phyloP scores from a whole-genome alignment of 1,140 invertebrate species.

The Neodiprion virginianus region DNA sequence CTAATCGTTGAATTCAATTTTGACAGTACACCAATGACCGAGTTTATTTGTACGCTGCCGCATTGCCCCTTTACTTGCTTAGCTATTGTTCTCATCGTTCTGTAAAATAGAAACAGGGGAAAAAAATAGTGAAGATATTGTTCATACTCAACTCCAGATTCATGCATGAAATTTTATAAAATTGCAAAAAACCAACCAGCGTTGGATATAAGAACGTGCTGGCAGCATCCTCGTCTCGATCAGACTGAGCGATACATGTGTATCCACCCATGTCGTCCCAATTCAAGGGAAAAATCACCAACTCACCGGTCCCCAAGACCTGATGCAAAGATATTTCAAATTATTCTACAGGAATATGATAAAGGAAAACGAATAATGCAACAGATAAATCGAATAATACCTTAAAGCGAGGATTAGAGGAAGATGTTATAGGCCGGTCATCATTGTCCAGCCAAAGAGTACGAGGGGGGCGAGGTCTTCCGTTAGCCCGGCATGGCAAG shows the following conservation, averaged over 20 bases:
- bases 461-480: slow-evolving; percentile 66
- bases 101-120: neutral
- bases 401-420: slow-evolving; percentile 59
- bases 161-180: neutral
- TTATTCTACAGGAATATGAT: neutral
- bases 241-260: slow-evolving; percentile 76
- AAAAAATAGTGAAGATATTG: neutral
- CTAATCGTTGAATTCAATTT: neutral
- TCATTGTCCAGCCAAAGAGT: slow-evolving; percentile 72
- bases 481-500: slow-evolving; percentile 74
- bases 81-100: neutral
- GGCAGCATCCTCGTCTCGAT: slow-evolving; percentile 67
- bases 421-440: slow-evolving; percentile 59
- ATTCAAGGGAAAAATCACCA: slow-evolving; percentile 71
- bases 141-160: neutral
- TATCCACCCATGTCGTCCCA: slow-evolving; percentile 85
- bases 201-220: slow-evolving; percentile 82
- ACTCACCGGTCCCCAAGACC: slow-evolving; percentile 74
- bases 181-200: slow-evolving; percentile 57
- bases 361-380: neutral
- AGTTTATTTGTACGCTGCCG: neutral
- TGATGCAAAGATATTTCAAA: slow-evolving; percentile 37
- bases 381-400: slow-evolving; percentile 41
- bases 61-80: neutral
- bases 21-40: neutral